Evolutionary conservation across 1,140 invertebrate genomes (phyloP).

Genomic region (Drosophila equinoxialis): DNA sequence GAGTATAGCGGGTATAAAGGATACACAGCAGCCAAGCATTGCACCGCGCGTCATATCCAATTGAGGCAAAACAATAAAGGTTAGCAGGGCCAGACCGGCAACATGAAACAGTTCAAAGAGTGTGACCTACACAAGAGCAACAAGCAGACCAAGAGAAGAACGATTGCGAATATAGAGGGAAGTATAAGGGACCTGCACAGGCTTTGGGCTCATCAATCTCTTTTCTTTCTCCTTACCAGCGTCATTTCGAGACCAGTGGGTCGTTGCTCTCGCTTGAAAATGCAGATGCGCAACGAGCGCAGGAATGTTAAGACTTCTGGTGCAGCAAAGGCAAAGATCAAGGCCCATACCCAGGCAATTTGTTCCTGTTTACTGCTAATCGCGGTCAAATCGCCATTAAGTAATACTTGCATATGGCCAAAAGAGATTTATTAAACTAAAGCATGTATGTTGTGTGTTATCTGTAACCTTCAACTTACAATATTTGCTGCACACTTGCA

Average conservation of each 20-base stretch:
- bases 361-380: conserved; percentile 87
- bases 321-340: conserved; percentile 92
- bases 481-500: conserved; percentile 89
- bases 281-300: conserved; percentile 92
- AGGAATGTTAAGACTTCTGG: conserved; percentile 94
- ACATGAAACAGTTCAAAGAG: conserved; percentile 94
- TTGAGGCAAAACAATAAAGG: conserved; percentile 93
- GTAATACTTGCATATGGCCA: not conserved
- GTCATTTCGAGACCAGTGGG: conserved; percentile 71
- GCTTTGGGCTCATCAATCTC: too few species aligned
- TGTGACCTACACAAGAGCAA: conserved; percentile 76
- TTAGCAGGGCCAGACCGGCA: conserved; percentile 92
- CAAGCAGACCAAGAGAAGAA: conserved; percentile 13
- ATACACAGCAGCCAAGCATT: conserved; percentile 97
- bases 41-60: conserved; percentile 95
- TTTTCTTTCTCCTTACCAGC: conserved; percentile 83
- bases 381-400: conserved; percentile 44
- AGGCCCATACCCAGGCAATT: conserved; percentile 95
- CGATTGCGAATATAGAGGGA: conserved; percentile 71
- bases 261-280: conserved; percentile 88
- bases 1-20: conserved; percentile 91
- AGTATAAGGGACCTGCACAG: too few species aligned
- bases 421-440: conserved; percentile 35
- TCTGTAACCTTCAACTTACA: conserved; percentile 59
- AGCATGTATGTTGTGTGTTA: not conserved